phyloP scores from a whole-genome alignment of 2,113 vertebrate genomes.

The Campylorhamphus procurvoides region DNA sequence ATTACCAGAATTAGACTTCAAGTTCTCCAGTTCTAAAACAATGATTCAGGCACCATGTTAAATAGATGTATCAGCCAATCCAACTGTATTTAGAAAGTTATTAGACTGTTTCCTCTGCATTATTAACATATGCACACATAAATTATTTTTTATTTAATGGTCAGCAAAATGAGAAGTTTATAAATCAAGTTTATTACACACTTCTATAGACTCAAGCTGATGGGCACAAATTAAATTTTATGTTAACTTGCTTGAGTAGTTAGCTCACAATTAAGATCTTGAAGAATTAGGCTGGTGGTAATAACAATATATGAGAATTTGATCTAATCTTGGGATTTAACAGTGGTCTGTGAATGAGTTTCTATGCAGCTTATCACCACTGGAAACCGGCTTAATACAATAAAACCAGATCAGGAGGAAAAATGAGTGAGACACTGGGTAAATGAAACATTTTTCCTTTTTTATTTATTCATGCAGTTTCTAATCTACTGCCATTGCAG shows the following conservation, averaged over 20 bases:
- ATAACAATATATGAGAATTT: conserved; percentile 16
- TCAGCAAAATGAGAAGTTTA: conserved; percentile 42
- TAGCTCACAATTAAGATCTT: conserved; percentile 52
- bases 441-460: not conserved
- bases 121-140: conserved; percentile 18
- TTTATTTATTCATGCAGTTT: not conserved
- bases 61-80: not conserved
- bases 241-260: conserved; percentile 38
- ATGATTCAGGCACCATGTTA: not conserved
- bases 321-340: conserved; percentile 45
- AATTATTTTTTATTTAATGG: conserved; percentile 34
- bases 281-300: not conserved
- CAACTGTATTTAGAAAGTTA: not conserved
- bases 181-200: conserved; percentile 62
- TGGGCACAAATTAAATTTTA: conserved; percentile 59
- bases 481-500: not conserved
- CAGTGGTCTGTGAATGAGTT: not conserved
- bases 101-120: not conserved
- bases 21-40: not conserved
- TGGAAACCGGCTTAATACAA: not conserved
- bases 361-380: not conserved
- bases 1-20: not conserved
- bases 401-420: not conserved
- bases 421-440: not conserved
- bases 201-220: not conserved